A percentile compares a stretch with the other conserved stretches of the same genome.
phyloP scores from a whole-genome alignment of 2,888 invertebrate genomes.

The Polyommatus iphigenia region DNA sequence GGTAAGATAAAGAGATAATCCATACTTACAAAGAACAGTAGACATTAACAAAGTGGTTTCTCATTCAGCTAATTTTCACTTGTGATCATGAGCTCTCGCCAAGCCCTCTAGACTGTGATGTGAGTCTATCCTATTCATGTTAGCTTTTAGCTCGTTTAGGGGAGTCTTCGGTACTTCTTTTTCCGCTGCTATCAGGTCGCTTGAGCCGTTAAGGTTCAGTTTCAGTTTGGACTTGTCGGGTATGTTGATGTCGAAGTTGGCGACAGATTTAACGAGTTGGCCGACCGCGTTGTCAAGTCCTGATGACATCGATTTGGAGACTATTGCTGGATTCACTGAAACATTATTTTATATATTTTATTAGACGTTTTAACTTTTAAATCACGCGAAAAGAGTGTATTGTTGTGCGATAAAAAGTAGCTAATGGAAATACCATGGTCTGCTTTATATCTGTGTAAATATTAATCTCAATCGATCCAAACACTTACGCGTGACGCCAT shows the following conservation, averaged over 20 bases:
- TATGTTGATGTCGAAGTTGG: slow-evolving; percentile 60
- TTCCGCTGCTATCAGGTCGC: slow-evolving; percentile 60
- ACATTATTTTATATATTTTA: neutral
- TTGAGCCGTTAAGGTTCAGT: slow-evolving; percentile 58
- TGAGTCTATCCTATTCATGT: slow-evolving; percentile 75
- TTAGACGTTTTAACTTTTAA: no score
- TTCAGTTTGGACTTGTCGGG: slow-evolving; percentile 44
- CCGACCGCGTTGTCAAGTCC: slow-evolving; percentile 52
- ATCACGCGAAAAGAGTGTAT: no score
- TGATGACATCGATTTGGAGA: slow-evolving; percentile 59
- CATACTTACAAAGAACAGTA: neutral
- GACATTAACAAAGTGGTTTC: neutral
- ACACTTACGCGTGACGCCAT: no score
- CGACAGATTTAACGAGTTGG: slow-evolving; percentile 51
- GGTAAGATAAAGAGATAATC: neutral
- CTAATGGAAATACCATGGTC: no score
- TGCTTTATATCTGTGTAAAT: no score
- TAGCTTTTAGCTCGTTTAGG: slow-evolving; percentile 67
- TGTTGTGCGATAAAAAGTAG: no score
- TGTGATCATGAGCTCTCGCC: slow-evolving; percentile 41
- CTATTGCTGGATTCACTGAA: slow-evolving; percentile 42
- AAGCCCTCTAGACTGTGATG: slow-evolving; percentile 68
- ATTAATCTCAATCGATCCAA: no score
- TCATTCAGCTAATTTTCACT: neutral
- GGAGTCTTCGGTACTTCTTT: slow-evolving; percentile 48